Evolutionary conservation across 2,888 invertebrate genomes (phyloP), one percentile per base, ranked within the genome.

Genomic region (Caenorhabditis sp.): DNA sequence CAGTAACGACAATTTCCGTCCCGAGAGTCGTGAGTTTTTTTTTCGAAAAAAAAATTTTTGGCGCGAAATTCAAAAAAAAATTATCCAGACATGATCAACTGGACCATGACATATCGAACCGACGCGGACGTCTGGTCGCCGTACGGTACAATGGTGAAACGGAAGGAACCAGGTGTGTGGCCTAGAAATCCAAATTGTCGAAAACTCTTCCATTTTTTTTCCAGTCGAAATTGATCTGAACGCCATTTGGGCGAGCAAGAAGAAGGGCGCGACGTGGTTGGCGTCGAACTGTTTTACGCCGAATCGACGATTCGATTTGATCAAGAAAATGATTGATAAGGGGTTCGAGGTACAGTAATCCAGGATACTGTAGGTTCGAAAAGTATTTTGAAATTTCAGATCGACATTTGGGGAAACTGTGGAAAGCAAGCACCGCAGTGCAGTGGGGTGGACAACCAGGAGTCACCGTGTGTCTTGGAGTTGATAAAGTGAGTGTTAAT

Each of bases 71-170:
- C 26, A 19, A 35, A 51, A 68, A n/a, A n/a, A n/a, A n/a, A n/a
- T n/a, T 16, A 68, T 86, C 38, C 51, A 87, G 87, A 86, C 41
- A 69, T 85, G 16, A 82, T 87, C 14, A 87, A 87, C 61, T 87
- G 87, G 87, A 87, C 87, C 14, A 87, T 87, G 87, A 86, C 87
- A 1, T 86, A 84, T 51, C 64, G 87, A 35, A 81, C 66, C 6
- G 87, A 86, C 58, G 76, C 87, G 1, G 87, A 87, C 38, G 44
- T 87, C 0, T 84, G 72, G 69, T 70, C 83, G 41, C 87, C 87
- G 0, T 87, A 87, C 58, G 87, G 86, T 7, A 49, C 41, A 1
- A 69, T 87, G 24, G 79, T 80, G 14, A 80, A 70, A 41, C 22
- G 35, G 56, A 59, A 85, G n/a, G 1, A 31, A 16, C 81, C 79